Conservation (phyloP, 1,140 invertebrate species). For the Pseudomyrmex flavicornis region DNA sequence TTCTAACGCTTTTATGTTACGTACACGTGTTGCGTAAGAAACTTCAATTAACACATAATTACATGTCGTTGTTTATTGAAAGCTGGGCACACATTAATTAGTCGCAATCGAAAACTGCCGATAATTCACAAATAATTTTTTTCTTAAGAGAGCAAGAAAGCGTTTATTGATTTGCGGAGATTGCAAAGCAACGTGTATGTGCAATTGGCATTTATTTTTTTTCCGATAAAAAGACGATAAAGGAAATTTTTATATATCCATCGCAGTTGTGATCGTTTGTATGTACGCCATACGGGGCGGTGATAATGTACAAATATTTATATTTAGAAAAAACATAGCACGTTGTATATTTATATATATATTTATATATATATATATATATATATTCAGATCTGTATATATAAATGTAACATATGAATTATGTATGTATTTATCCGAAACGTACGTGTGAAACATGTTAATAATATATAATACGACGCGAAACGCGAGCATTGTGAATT, state of each 20-base stretch:
- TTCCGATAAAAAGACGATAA: neutral
- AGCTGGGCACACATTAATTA: neutral
- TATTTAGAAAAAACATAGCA: slow-evolving; percentile 19
- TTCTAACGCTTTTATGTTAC: slow-evolving; percentile 11
- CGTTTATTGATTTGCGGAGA: neutral
- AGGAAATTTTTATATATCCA: neutral
- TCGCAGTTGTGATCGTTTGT: neutral
- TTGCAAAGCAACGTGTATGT: neutral
- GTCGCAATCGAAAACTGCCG: neutral
- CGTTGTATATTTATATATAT: slow-evolving; percentile 14
- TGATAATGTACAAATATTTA: slow-evolving; percentile 47
- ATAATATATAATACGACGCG: slow-evolving; percentile 1
- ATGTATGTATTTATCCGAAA: slow-evolving; percentile 48
- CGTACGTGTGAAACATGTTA: neutral
- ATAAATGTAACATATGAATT: slow-evolving; percentile 34
- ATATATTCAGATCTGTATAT: slow-evolving; percentile 1
- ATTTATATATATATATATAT: slow-evolving; percentile 18
- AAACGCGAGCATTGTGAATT: too few relatives aligned
- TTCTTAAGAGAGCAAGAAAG: too few relatives aligned
- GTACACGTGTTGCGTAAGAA: too few relatives aligned
- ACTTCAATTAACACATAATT: neutral
- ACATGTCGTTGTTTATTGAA: neutral
- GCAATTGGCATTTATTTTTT: neutral
- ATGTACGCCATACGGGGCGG: neutral
- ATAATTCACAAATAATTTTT: neutral